phyloP scores from a whole-genome alignment of 2,888 invertebrate genomes.

The Cryptosula pallasiana region DNA sequence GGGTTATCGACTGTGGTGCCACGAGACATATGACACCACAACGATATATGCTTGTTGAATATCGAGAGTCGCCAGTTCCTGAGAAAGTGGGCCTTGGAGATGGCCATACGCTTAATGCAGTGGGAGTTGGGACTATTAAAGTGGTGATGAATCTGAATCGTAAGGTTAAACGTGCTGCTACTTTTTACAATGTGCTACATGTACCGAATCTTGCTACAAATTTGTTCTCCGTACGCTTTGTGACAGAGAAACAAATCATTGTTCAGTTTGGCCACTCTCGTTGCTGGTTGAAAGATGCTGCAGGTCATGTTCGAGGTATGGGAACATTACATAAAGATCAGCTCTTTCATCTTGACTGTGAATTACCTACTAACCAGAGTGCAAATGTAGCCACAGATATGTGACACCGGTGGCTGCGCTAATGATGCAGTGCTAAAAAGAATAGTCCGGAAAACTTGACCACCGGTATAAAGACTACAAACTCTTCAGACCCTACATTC shows the following conservation, averaged over 20 bases:
- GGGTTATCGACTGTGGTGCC: neutral
- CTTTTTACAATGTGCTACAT: neutral
- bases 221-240: neutral
- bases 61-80: neutral
- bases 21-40: neutral
- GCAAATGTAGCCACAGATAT: neutral
- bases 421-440: neutral
- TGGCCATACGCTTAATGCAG: neutral
- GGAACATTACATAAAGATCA: neutral
- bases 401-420: neutral
- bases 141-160: neutral
- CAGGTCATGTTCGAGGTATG: neutral
- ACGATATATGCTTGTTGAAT: neutral
- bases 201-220: neutral
- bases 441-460: too few species aligned
- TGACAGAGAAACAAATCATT: neutral
- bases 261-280: neutral
- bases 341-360: neutral
- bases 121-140: neutral
- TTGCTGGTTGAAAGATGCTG: neutral
- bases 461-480: too few species aligned
- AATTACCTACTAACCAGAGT: neutral
- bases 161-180: neutral
- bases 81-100: neutral
- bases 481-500: too few species aligned